Evolutionary conservation across 2,888 invertebrate species (phyloP), one percentile per base, ranked within the genome.

Genomic region (Augiades crinisus): DNA sequence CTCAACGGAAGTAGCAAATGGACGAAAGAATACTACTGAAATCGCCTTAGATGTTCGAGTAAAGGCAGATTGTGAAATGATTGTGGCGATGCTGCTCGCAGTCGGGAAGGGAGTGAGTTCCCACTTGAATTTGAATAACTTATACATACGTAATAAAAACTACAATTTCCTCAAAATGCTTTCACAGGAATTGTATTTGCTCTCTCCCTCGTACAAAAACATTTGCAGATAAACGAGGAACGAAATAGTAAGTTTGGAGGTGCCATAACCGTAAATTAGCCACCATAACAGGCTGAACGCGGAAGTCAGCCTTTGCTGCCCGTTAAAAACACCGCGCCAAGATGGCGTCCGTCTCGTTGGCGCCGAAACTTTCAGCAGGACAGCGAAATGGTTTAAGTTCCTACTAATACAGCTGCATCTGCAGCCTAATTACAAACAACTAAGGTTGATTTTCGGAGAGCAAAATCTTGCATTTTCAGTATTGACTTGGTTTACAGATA

Each of bases 241-340:
- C 67, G 65, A 57, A 63, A 63, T 64, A 64, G 62, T 70, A 78
- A 75, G 69, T 78, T 74, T 61, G 64, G 60, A 49, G 59, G 54
- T 57, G 61, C 68, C 60, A 79, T 79, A 80, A 79, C 72, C 70
- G 72, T 83, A 85, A 83, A 83, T 85, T 80, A 81, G 77, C 67
- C 57, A 51, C 59, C 63, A 74, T 79, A 83, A 84, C 76, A 78
- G 73, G 64, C 62, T 61, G 64, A 71, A 72, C 60, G 70, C 80
- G 83, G 85, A 83, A 85, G 77, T 68, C 46, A 70, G 75, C 72
- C 72, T 64, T 68, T 65, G 78, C 78, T 65, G 78, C 78, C 75
- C 67, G 59, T 62, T 58, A 72, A 69, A 69, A 71, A 70, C 63
- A 34, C 50, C 47, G 69, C 74, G 74, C 59, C 75, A 81, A 76